Conservation (phyloP, 2,113 vertebrate species). For the Boleophthalmus pectinirostris region DNA sequence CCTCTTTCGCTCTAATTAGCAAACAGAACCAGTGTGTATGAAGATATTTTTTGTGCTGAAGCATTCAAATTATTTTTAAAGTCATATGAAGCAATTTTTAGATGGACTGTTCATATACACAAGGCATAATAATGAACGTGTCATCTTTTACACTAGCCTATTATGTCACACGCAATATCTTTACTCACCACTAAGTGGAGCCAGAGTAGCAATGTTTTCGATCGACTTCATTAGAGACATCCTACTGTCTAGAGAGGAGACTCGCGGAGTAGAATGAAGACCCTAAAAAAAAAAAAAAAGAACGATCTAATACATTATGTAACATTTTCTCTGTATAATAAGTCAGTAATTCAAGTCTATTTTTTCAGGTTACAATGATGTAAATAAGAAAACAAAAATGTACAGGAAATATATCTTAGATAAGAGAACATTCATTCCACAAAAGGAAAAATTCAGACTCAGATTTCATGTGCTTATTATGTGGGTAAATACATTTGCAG, state of each 20-base stretch:
- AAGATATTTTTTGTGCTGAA: neutral
- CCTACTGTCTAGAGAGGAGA: too few relatives aligned
- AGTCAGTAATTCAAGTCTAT: too few relatives aligned
- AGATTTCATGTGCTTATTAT: slow-evolving; percentile 1
- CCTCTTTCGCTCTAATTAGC: slow-evolving; percentile 55
- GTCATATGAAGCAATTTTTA: neutral
- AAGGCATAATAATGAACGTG: neutral
- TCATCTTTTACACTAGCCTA: neutral
- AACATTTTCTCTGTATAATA: too few relatives aligned
- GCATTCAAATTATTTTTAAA: neutral
- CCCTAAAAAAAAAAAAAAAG: too few relatives aligned
- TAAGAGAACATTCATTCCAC: too few relatives aligned
- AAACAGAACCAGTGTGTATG: slow-evolving; percentile 19
- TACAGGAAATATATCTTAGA: too few relatives aligned
- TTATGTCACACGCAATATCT: neutral
- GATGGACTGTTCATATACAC: neutral
- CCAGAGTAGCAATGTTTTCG: slow-evolving; percentile 9
- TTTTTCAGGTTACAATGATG: too few relatives aligned
- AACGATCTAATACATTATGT: too few relatives aligned
- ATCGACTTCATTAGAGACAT: neutral
- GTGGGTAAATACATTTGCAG: slow-evolving; percentile 38
- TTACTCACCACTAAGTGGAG: slow-evolving; percentile 37
- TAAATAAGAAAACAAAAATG: too few relatives aligned
- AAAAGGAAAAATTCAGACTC: too few relatives aligned
- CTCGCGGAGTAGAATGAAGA: too few relatives aligned